Evolutionary conservation across 2,888 invertebrate species (phyloP).

Genomic region (Tuta absoluta): DNA sequence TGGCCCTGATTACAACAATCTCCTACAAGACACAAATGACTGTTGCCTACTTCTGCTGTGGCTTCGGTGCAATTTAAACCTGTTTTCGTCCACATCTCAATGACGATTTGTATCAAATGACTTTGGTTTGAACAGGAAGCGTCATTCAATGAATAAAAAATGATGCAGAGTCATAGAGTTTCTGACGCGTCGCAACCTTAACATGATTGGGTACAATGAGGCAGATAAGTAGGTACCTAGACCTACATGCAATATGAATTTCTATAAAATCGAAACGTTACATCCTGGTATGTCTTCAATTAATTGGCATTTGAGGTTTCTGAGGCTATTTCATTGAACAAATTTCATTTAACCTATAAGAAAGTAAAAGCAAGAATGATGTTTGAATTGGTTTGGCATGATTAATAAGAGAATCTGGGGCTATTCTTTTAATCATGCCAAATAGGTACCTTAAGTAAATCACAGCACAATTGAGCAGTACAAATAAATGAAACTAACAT

Average conservation of each 20-base stretch:
- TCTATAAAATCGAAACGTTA: no score
- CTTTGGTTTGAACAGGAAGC: constrained; percentile 54
- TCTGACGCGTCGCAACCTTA: constrained; percentile 49
- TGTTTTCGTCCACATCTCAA: constrained; percentile 49
- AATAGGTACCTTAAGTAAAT: not conserved
- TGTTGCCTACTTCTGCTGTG: no score
- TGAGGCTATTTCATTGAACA: no score
- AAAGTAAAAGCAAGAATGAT: no score
- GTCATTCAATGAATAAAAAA: constrained; percentile 43
- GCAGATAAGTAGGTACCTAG: not conserved
- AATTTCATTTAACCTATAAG: no score
- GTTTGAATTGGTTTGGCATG: no score
- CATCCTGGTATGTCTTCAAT: no score
- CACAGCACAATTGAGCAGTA: not conserved
- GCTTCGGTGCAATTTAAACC: constrained; percentile 51
- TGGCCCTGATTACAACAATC: no score
- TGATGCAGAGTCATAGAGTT: constrained; percentile 32
- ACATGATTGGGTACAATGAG: constrained; percentile 34
- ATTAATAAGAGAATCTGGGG: no score
- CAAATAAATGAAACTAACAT: not conserved
- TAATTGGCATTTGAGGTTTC: no score
- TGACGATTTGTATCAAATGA: constrained; percentile 49
- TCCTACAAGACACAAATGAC: no score
- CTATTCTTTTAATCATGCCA: no score
- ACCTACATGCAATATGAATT: not conserved